phyloP scores from a whole-genome alignment of 2,797 vertebrate species.

The Thunnus albacares region DNA sequence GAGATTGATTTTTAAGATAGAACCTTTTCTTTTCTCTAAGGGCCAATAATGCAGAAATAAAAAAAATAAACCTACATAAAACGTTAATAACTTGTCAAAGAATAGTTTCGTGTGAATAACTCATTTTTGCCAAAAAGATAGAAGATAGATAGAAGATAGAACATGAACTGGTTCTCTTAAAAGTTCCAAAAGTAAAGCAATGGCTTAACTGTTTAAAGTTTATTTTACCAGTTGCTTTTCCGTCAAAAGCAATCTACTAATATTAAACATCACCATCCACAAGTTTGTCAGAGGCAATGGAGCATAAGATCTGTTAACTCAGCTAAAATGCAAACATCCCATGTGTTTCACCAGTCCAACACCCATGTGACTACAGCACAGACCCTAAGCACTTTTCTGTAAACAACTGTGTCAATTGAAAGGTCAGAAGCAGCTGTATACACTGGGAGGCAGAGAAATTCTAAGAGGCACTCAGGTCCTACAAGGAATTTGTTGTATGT shows the following conservation, averaged over 20 bases:
- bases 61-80: too few relatives aligned
- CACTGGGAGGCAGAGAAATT: conserved; percentile 20
- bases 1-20: too few relatives aligned
- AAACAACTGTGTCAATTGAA: conserved; percentile 48
- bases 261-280: background rate
- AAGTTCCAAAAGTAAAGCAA: background rate
- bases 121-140: too few relatives aligned
- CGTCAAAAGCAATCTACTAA: conserved; percentile 12
- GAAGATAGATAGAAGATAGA: too few relatives aligned
- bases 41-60: too few relatives aligned
- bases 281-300: conserved; percentile 29
- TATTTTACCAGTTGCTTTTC: conserved; percentile 18
- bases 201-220: conserved; percentile 8
- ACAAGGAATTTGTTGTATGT: conserved; percentile 26
- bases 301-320: conserved; percentile 21
- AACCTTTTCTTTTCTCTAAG: too few relatives aligned
- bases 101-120: too few relatives aligned
- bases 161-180: background rate
- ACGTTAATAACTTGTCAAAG: too few relatives aligned
- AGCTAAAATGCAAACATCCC: conserved; percentile 16
- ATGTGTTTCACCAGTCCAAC: conserved; percentile 16
- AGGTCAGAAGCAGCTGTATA: conserved; percentile 39
- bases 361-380: conserved; percentile 25
- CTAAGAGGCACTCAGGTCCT: conserved; percentile 40
- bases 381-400: conserved; percentile 40